Base-by-base conservation (phyloP, 2,797 vertebrate genomes). In the Allobates femoralis region DNA sequence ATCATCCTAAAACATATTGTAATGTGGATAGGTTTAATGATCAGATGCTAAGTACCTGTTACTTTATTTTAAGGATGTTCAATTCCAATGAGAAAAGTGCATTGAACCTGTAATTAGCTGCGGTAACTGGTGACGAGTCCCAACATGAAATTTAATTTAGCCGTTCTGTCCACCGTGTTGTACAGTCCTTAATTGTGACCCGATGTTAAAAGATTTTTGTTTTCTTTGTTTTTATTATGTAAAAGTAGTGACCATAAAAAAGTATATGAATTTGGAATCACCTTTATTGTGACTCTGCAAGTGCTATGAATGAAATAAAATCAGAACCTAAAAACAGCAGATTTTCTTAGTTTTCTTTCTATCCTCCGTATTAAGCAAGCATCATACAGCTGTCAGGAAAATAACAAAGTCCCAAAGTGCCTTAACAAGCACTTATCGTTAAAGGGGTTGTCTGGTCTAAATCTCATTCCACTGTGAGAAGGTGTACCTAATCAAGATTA, bases 71-170 rank as follows among this genome's bases (percentile, higher is more conserved):
- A 30, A 26, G 15, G 62, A 15, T 53, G 51, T 30, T 64, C n/a
- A 14, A 46, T 41, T 71, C 34, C 34, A 41, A 23, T 12, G 67
- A 71, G 34, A 71, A 34, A 41, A 67, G 15, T 71, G 34, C 19
- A 5, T 41, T 71, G 5, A 71, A 71, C 67, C 34, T 71, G n/a
- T 71, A 34, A 71, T 71, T 41, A 71, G 32, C 11, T 41, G 34
- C 21, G 14, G 10, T 46, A 71, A 71, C 41, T 37, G 34, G 34
- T 0, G 21, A 41, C 67, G 3, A 23, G 67, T 71, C 41, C 67
- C 67, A 41, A 71, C 67, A 71, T 14, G 67, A 41, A 69, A 69
- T 69, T 69, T 34, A 37, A 21, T 37, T 69, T 32, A 21, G 66
- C 32, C 23, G 32, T 69, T 69, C 32, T 37, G 7, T 69, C 66